Base-by-base conservation (phyloP, 2,888 invertebrate species). In the Amphiduros pacificus region DNA sequence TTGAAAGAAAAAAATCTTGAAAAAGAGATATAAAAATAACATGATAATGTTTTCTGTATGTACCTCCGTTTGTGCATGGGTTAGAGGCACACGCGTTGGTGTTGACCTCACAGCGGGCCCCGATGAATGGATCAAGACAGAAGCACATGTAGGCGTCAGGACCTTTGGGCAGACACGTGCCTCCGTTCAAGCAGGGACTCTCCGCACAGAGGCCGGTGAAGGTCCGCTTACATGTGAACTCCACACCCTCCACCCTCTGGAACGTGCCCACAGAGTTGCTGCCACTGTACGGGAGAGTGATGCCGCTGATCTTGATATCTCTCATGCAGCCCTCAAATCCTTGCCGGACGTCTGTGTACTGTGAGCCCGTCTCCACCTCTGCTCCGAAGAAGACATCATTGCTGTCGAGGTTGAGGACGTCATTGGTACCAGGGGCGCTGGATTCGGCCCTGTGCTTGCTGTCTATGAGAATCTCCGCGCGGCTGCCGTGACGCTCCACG, bases 281-380 rank as follows among this genome's bases (percentile, higher is more conserved):
- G 29, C 77, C 77, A 9, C 69, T 67, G 50, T 78, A 73, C 1
- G 94, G 93, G 56, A 95, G 87, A 0, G 87, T 84, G 6, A 88
- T 88, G 61, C 89, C 87, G 60, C 91, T 90, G 55, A 96, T 87
- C 62, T 88, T 86, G 31, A 95, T 88, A 74, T 93, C 92, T 63
- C 93, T 90, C 87, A 97, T 89, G 80, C 97, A 97, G 1, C 96
- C 97, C 61, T 91, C 86, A 80, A 94, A 94, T 0, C 96, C 95
- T 51, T 89, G 86, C 52, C 90, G 90, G 54, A 94, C 88, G 82
- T 75, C 74, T 28, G 68, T 68, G 50, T 73, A 74, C 58, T 73
- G 72, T 3, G 69, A 67, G 53, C 73, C 68, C 5, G 71, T 63
- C 52, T 73, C 69, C 24, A 94, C 91, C 79, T 90, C 90, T 0